Conservation (phyloP, 2,113 vertebrate species). For the Marmota monax region DNA sequence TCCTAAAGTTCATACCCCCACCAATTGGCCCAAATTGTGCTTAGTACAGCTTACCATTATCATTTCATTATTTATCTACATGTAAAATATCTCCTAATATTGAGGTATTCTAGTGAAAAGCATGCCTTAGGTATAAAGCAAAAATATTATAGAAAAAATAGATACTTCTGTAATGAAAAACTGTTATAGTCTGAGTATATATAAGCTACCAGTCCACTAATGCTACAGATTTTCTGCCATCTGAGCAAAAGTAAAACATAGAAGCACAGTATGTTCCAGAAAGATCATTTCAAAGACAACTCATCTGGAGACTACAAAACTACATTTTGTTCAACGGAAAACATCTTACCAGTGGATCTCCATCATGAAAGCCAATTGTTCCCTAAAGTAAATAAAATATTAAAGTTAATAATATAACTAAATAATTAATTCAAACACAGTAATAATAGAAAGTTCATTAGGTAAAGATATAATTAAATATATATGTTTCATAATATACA, state of each 20-base stretch:
- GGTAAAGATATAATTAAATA: neutral
- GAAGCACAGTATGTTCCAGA: neutral
- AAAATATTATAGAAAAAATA: neutral
- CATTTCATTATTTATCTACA: neutral
- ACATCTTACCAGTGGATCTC: conserved; percentile 88
- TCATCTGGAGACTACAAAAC: neutral
- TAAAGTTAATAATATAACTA: conserved; percentile 67
- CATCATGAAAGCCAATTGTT: conserved; percentile 88
- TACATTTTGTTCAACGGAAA: neutral
- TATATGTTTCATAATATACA: conserved; percentile 46
- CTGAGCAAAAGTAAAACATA: neutral
- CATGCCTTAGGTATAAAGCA: neutral
- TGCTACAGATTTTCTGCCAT: neutral
- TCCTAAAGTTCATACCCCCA: neutral
- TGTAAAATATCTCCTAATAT: conserved; percentile 32
- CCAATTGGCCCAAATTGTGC: neutral
- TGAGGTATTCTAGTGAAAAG: neutral
- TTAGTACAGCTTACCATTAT: neutral
- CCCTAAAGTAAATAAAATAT: conserved; percentile 86
- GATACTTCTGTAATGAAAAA: neutral
- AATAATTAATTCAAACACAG: neutral
- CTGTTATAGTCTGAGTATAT: neutral
- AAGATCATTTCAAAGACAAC: conserved; percentile 31
- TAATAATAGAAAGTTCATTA: neutral
- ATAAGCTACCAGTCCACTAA: neutral